Evolutionary conservation across 1,140 invertebrate genomes (phyloP), one percentile per base, ranked within the genome.

Genomic region (Bradynema listronoti): DNA sequence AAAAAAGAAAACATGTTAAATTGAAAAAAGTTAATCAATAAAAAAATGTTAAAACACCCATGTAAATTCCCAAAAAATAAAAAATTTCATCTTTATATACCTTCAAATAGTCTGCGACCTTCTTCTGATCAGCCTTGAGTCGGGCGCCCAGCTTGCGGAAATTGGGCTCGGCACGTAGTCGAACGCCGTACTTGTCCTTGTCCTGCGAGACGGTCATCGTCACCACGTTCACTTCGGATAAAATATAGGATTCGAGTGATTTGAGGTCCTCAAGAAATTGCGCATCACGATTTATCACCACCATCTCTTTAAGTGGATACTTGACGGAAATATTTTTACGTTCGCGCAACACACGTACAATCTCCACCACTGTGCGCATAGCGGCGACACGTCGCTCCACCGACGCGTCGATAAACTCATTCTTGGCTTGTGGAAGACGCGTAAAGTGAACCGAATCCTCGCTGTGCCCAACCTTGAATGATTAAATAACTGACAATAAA

Each of bases 351-450:
- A 95, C 85, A 64, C 95, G 84, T 4, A 91, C 93, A 2, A 97
- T 78, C 78, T 97, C 92, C 65, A 99, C 90, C 6, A 97, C 87
- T 19, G 85, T 85, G 82, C 98, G 93, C 91, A 99, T 95, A 65
- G 85, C 82, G 33, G 85, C 82, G 0, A 99, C 90, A 52, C 90
- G 87, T 59, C 85, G 83, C 80, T 99, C 95, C 58, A 95, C 94
- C 32, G 86, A 82, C 60, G 83, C 82, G 78, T 95, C 84, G 46
- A 98, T 92, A 6, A 93, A 81, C 46, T 83, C 77, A 4, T 82
- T 68, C 64, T 77, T 62, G n/a, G 71, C 41, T 11, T 59, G 36
- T 30, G 74, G 74, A 11, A 78, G 36, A 39, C 56, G 41, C 14
- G 58, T 50, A 52, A 67, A 78, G 32, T 77, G 74, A 29, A 77